Conservation (phyloP, 1,140 invertebrate species). For the Drosophila yakuba region DNA sequence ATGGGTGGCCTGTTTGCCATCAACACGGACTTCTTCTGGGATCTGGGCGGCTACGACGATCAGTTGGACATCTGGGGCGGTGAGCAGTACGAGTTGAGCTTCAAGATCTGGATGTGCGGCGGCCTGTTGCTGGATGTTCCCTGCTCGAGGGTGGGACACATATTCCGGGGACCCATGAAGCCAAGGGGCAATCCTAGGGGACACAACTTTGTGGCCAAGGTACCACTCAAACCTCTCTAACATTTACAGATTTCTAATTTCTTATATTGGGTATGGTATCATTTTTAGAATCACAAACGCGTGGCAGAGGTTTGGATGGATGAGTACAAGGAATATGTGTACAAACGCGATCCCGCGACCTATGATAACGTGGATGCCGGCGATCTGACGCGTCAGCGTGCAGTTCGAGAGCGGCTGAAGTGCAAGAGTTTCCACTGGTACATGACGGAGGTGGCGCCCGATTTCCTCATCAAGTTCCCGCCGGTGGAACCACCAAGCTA, state of each 20-base stretch:
- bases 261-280: not conserved
- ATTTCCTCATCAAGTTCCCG: conserved; percentile 91
- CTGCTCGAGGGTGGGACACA: conserved; percentile 98
- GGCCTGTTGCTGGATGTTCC: conserved; percentile 96
- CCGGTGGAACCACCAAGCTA: conserved; percentile 91
- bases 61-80: conserved; percentile 97
- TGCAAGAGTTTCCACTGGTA: conserved; percentile 95
- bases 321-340: conserved; percentile 91
- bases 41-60: conserved; percentile 97
- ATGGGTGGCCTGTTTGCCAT: conserved; percentile 98
- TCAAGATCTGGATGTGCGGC: conserved; percentile 96
- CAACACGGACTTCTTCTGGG: conserved; percentile 95
- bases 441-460: conserved; percentile 92
- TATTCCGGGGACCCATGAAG: conserved; percentile 88
- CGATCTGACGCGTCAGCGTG: conserved; percentile 89
- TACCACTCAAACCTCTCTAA: conserved; percentile 1
- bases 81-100: conserved; percentile 98
- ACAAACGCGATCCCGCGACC: conserved; percentile 88
- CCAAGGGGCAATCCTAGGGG: conserved; percentile 94
- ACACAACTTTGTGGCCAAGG: conserved; percentile 67
- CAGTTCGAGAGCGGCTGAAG: conserved; percentile 88
- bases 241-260: not conserved
- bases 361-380: conserved; percentile 87
- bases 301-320: conserved; percentile 96
- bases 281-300: conserved; percentile 88